Percentiles rank a stretch among this genome's conserved stretches.
Conservation (phyloP, 2,888 invertebrate species). For the Drosophila paramelanica region DNA sequence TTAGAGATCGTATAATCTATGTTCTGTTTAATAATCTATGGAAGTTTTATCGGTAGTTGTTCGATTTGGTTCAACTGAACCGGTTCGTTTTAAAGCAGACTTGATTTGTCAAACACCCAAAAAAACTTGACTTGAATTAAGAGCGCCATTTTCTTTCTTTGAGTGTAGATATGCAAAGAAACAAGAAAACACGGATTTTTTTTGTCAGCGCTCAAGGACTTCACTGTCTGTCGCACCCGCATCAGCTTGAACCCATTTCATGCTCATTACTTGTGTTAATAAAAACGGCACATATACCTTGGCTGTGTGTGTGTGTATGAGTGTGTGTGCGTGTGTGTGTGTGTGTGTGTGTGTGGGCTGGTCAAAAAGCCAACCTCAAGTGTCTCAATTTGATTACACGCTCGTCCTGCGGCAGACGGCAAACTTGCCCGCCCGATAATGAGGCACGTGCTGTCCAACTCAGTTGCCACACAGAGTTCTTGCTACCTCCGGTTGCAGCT, state of each 20-base stretch:
- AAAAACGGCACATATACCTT: slow-evolving; percentile 19
- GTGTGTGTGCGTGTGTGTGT: neutral
- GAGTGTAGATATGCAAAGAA: slow-evolving; percentile 4
- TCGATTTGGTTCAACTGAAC: no score
- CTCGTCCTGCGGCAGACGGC: slow-evolving; percentile 36
- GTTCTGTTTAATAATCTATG: no score
- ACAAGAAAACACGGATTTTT: slow-evolving; percentile 1
- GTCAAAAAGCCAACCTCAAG: slow-evolving; percentile 55
- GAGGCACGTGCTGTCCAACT: slow-evolving; percentile 39
- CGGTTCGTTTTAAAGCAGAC: no score
- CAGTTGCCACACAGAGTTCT: slow-evolving; percentile 12
- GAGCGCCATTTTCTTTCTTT: neutral
- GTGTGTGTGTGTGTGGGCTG: slow-evolving; percentile 18
- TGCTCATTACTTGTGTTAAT: slow-evolving; percentile 53
- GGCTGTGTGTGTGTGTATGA: slow-evolving; percentile 3
- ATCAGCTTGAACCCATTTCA: slow-evolving; percentile 37
- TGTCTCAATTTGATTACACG: slow-evolving; percentile 67
- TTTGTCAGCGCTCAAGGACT: slow-evolving; percentile 15
- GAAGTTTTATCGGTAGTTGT: no score
- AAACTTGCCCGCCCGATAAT: slow-evolving; percentile 33
- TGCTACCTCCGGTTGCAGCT: neutral
- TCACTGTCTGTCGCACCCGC: slow-evolving; percentile 37
- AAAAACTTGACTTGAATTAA: no score
- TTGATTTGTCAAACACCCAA: no score
- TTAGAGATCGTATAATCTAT: no score